Conservation (phyloP, 2,113 vertebrate genomes). For the Coptodon bakossiorum region DNA sequence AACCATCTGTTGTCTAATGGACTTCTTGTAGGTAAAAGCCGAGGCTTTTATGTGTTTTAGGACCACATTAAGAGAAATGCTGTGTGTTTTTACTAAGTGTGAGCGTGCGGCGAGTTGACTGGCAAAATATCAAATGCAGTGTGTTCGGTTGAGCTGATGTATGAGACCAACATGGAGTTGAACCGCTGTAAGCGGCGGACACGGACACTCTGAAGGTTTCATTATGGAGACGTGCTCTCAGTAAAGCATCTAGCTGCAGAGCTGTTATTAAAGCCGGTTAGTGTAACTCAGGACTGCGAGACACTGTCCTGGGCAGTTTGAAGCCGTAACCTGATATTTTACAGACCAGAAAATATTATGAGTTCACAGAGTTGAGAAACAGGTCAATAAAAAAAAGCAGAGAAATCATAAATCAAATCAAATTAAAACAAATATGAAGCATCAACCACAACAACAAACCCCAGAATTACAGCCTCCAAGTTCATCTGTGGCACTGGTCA, state of each 20-base stretch:
- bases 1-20: background rate
- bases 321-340: background rate
- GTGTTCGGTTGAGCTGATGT: background rate
- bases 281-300: background rate
- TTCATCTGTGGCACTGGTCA: background rate
- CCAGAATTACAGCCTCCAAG: background rate
- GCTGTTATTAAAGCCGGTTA: background rate
- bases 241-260: background rate
- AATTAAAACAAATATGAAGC: background rate
- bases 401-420: background rate
- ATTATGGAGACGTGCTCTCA: background rate
- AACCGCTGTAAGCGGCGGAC: background rate
- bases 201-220: background rate
- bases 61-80: background rate
- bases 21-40: background rate
- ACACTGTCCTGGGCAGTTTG: background rate
- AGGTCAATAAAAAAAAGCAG: background rate
- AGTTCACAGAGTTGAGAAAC: background rate
- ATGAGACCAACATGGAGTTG: background rate
- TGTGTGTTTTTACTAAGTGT: background rate
- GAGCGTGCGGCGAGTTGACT: background rate
- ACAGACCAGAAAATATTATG: background rate
- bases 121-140: background rate
- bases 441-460: background rate
- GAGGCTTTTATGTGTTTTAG: background rate